These are phyloP conservation scores for Zosterops japonicus DNA, from an alignment of 2,113 vertebrate genomes.

Conservation along the genomic window DNA sequence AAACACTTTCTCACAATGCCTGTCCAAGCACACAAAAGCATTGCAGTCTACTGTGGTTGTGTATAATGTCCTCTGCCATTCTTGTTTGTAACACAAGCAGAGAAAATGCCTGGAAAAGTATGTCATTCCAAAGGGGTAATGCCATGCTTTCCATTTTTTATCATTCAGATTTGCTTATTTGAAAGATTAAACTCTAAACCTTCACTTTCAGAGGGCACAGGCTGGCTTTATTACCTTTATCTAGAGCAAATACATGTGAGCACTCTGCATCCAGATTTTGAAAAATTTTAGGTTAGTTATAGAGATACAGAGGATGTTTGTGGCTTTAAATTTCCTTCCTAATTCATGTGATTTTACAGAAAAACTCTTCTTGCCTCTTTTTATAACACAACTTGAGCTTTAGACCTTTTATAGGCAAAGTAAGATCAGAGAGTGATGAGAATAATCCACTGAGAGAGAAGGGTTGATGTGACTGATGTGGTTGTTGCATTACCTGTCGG, in stretches of 20 bases:
- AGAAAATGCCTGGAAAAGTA: neutral
- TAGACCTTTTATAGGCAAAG: neutral
- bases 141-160: neutral
- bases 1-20: neutral
- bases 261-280: neutral
- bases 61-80: neutral
- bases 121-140: neutral
- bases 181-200: neutral
- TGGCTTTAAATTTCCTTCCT: conserved; percentile 22
- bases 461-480: neutral
- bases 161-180: neutral
- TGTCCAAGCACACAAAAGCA: neutral
- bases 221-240: neutral
- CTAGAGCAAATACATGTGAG: neutral
- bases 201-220: neutral
- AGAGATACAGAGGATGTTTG: neutral
- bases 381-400: neutral
- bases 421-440: neutral
- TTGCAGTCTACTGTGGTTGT: neutral
- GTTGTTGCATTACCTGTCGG: neutral
- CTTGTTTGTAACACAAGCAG: neutral
- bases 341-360: neutral
- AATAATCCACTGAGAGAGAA: neutral
- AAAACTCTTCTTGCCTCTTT: neutral
- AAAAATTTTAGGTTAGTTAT: neutral